These are phyloP conservation scores for Scrobipalpa costella DNA, from an alignment of 2,888 invertebrate genomes.

Conservation along the genomic window DNA sequence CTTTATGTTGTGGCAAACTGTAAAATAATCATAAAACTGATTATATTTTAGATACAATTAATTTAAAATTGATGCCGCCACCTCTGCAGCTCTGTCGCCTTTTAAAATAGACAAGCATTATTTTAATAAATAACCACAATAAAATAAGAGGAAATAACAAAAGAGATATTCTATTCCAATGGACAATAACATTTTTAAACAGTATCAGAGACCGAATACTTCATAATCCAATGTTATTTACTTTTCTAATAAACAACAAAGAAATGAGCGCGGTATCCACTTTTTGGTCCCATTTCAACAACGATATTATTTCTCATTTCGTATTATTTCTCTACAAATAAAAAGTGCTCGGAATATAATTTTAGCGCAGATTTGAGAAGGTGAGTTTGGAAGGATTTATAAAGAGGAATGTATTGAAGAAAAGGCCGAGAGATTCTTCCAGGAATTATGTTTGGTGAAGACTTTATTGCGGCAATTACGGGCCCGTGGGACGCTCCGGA, in stretches of 20 bases:
- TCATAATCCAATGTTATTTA: constrained; percentile 15
- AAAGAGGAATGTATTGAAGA: constrained; percentile 20
- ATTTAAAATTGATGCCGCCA: too few relatives aligned
- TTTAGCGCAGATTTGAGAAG: constrained; percentile 6
- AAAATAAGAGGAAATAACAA: constrained; percentile 16
- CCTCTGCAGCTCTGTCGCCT: too few relatives aligned
- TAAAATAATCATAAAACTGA: too few relatives aligned
- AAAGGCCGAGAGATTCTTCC: constrained; percentile 18
- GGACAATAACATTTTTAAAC: constrained; percentile 13
- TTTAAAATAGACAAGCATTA: constrained; percentile 21
- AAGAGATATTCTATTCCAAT: background rate
- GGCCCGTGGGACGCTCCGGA: constrained; percentile 18
- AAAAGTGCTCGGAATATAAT: constrained; percentile 14
- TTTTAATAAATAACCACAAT: constrained; percentile 3
- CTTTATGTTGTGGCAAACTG: too few relatives aligned
- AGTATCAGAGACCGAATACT: constrained; percentile 15
- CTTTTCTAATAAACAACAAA: constrained; percentile 32
- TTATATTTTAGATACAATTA: too few relatives aligned
- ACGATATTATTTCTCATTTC: constrained; percentile 41
- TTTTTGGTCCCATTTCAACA: constrained; percentile 60
- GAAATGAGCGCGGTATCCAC: constrained; percentile 44
- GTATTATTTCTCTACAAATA: constrained; percentile 21
- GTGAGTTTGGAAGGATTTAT: constrained; percentile 28
- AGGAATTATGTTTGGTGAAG: constrained; percentile 22
- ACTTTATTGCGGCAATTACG: constrained; percentile 25